Evolutionary conservation across 2,888 invertebrate genomes (phyloP), one percentile per base, ranked within the genome.

Genomic region (Psylliodes chrysocephalus): DNA sequence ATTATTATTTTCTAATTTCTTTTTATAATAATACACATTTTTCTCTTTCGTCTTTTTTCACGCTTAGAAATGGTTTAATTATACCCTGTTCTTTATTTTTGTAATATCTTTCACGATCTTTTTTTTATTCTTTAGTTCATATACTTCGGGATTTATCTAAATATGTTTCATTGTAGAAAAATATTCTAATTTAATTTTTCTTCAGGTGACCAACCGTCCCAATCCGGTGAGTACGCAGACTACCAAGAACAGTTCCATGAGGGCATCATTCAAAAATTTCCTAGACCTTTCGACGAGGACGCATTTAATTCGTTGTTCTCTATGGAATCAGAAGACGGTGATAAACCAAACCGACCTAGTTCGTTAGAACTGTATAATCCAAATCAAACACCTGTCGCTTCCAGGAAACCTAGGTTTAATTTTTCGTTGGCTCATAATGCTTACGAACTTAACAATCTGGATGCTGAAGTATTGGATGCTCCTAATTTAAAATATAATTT

Each of bases 351-450:
- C 59, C 82, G 88, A 73, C 87, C 89, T 49, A 87, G 86, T 79
- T 88, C 89, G 75, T 84, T 90, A 77, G 86, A 89, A 79, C 84
- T 90, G 73, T 85, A 86, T 78, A 88, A 87, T 78, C 87, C 87
- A 55, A 87, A 87, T 67, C 84, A 83, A 72, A 86, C 87, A 65
- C 87, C 87, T 73, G 85, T 86, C 74, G 85, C 85, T 75, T 83
- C 86, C 81, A 85, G 89, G 80, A 90, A 90, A 82, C 89, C 88
- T 79, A 87, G 88, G 80, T 88, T 90, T 82, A 89, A 89, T 83
- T 89, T 90, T 83, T 74, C 86, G 82, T 84, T 88, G 59, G 88
- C 89, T 38, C 87, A 89, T 19, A 89, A 89, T 71, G 88, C 87
- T 6, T 89, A 88, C 80, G 89, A 89, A 78, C 78, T 89, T 64